Base-by-base conservation (phyloP, 2,888 invertebrate species). In the Cryptus armator region DNA sequence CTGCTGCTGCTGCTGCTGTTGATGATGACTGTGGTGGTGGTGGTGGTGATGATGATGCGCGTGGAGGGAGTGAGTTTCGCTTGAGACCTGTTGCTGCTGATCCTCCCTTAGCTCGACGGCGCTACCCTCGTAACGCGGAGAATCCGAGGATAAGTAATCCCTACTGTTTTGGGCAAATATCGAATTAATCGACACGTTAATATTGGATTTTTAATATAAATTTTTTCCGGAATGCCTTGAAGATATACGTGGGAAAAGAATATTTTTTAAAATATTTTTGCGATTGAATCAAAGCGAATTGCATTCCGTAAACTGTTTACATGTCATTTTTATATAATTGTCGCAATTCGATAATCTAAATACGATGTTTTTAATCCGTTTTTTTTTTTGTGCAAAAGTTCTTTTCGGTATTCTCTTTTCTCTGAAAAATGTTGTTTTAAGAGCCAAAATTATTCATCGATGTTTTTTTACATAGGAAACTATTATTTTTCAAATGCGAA, bases 61-160 rank as follows among this genome's bases (percentile, higher is more conserved):
- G 43, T 78, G 78, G 70, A 81, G 83, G 72, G 76, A 77, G 71
- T 53, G 56, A 24, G 59, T 53, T 66, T 86, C 68, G 77, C 44
- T 14, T 37, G 71, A 81, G 81, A 88, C 87, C 85, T 87, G 86
- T 86, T 87, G 88, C 59, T 88, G 81, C 51, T 86, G 85, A 70
- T 88, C 89, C 83, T 87, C 89, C 87, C 89, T 86, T 82, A 87
- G 64, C 70, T 85, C 88, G 51, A 76, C 86, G 51, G 85, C 77
- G 75, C 76, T 84, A 81, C 84, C 86, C 80, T 85, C 85, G 87
- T 77, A 88, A 56, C 81, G 81, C 37, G 86, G 86, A 1, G 88
- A 86, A 51, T 72, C 81, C 66, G 84, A 81, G 14, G 62, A 81
- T 74, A 89, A 70, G 78, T 88, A 89, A 59, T 81, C 87, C 81